Conservation (phyloP, 2,113 vertebrate species). For the Stegastes partitus region DNA sequence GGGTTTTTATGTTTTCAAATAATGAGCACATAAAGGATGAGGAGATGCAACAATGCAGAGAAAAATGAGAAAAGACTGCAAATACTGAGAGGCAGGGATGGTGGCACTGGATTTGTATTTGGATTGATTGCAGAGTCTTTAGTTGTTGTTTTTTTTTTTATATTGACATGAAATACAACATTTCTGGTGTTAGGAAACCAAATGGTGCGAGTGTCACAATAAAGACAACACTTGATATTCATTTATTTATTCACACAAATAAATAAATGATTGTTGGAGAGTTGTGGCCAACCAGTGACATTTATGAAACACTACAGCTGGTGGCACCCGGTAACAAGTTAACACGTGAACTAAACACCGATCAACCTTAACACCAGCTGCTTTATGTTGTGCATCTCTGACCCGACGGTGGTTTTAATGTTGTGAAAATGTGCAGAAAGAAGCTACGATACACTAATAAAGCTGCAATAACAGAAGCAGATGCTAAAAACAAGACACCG, state of each 20-base stretch:
- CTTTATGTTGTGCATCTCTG: too few relatives aligned
- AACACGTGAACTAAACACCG: not conserved
- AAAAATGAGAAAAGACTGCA: not conserved
- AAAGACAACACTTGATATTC: not conserved
- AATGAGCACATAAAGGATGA: not conserved
- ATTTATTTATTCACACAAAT: conserved; percentile 31
- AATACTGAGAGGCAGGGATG: not conserved
- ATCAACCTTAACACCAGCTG: too few relatives aligned
- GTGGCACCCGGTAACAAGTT: not conserved
- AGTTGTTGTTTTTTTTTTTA: not conserved
- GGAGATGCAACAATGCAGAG: not conserved
- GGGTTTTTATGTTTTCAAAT: not conserved
- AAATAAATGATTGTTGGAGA: conserved; percentile 1
- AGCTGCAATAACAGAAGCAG: too few relatives aligned
- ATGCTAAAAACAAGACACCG: not conserved
- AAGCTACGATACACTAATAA: too few relatives aligned
- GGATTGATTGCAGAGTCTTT: too few relatives aligned
- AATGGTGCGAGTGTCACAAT: not conserved
- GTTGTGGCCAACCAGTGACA: conserved; percentile 11
- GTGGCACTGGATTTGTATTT: too few relatives aligned
- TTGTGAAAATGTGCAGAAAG: not conserved
- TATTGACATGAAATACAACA: not conserved
- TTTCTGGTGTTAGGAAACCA: not conserved
- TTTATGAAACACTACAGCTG: conserved; percentile 21
- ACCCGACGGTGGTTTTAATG: too few relatives aligned